A percentile compares a stretch with the other conserved stretches of the same genome.
phyloP scores from a whole-genome alignment of 2,797 vertebrate genomes.

The Hypotaenidia philippensis region DNA sequence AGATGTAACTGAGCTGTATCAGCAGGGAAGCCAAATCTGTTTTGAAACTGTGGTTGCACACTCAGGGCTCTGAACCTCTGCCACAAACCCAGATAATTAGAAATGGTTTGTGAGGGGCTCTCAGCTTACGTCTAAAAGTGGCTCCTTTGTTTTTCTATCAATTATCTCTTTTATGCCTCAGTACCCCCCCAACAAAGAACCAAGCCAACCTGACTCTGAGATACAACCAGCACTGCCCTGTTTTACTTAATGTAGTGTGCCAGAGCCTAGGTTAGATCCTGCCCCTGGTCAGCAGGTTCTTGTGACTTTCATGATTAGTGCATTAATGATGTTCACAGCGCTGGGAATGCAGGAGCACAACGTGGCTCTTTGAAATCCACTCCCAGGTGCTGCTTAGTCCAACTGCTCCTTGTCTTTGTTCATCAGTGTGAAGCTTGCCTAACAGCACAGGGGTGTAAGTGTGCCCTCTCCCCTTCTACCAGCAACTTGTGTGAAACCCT shows the following conservation, averaged over 20 bases:
- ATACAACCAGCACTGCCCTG: neutral
- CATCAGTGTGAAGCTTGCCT: neutral
- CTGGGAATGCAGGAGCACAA: neutral
- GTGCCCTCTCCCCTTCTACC: too few species aligned
- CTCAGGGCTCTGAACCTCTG: slow-evolving; percentile 3
- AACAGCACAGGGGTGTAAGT: neutral
- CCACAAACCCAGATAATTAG: neutral
- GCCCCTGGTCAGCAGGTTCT: neutral
- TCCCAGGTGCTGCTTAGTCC: neutral
- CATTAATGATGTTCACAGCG: neutral
- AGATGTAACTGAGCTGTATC: neutral
- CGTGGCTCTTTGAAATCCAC: fast-evolving
- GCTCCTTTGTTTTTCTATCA: slow-evolving; percentile 33
- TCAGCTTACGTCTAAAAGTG: slow-evolving; percentile 19
- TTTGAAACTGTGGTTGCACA: neutral
- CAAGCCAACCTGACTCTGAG: neutral
- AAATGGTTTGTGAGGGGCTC: neutral
- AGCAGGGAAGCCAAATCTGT: neutral
- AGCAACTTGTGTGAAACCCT: neutral
- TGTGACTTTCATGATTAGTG: neutral
- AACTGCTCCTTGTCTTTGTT: neutral
- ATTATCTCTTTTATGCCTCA: neutral
- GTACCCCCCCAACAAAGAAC: neutral
- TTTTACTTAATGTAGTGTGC: neutral
- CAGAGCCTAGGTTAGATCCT: neutral